Percentiles rank a stretch among this genome's conserved stretches.
Conservation (phyloP, 2,797 vertebrate genomes). For the Somateria mollissima region DNA sequence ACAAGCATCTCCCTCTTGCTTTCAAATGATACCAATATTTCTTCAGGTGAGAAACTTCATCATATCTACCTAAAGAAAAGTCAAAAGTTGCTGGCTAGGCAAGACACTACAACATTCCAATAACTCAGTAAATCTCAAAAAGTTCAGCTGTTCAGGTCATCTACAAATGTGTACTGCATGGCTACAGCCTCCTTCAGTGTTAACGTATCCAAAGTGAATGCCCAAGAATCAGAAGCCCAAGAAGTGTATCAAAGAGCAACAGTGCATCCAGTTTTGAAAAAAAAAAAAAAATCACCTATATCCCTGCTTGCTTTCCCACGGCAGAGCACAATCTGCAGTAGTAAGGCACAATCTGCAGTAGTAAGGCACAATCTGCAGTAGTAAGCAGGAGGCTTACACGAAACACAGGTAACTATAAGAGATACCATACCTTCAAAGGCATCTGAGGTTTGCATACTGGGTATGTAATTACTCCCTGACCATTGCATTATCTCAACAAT, state of each 20-base stretch:
- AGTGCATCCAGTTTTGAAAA: accelerated
- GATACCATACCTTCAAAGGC: background rate
- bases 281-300: background rate
- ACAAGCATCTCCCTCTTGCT: background rate
- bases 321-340: background rate
- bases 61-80: background rate
- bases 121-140: background rate
- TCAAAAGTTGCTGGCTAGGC: background rate
- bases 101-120: background rate
- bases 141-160: background rate
- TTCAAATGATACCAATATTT: background rate
- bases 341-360: no score
- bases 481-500: background rate
- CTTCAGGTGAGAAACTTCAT: background rate
- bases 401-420: background rate
- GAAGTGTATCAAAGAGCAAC: background rate
- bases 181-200: background rate
- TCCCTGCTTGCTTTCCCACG: background rate
- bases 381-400: background rate
- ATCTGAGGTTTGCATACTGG: background rate
- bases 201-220: background rate
- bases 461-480: background rate
- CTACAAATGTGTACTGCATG: background rate
- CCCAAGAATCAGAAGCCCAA: background rate
- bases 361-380: background rate